Evolutionary conservation across 2,888 invertebrate genomes (phyloP).

Genomic region (Fragum whitleyi): DNA sequence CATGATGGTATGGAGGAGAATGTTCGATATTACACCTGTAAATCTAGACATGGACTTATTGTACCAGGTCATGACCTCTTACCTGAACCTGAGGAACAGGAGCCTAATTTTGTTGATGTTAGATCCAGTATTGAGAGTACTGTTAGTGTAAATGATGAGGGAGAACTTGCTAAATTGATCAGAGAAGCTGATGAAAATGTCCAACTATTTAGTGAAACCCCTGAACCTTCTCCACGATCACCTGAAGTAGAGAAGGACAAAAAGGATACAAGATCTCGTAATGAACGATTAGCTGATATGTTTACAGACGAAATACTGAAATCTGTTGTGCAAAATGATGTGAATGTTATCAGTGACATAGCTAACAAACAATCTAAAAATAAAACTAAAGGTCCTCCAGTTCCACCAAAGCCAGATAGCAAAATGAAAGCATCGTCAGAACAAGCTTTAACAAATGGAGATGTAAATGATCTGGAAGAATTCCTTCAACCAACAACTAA

Average conservation of each 20-base stretch:
- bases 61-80: conserved; percentile 75
- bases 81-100: conserved; percentile 48
- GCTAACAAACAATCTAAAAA: conserved; percentile 60
- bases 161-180: conserved; percentile 63
- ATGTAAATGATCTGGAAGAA: conserved; percentile 51
- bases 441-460: conserved; percentile 46
- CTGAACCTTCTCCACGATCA: conserved; percentile 44
- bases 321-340: conserved; percentile 72
- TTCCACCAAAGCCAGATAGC: conserved; percentile 69
- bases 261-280: conserved; percentile 37
- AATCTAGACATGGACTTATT: conserved; percentile 73
- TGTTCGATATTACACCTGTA: conserved; percentile 76
- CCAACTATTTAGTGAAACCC: conserved; percentile 60
- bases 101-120: conserved; percentile 31
- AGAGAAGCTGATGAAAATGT: conserved; percentile 66
- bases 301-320: conserved; percentile 77
- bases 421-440: conserved; percentile 34
- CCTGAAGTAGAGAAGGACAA: conserved; percentile 16
- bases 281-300: conserved; percentile 70
- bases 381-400: conserved; percentile 64
- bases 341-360: conserved; percentile 69
- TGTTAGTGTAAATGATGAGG: conserved; percentile 55
- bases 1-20: conserved; percentile 76
- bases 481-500: conserved; percentile 34
- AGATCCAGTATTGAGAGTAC: conserved; percentile 60